A percentile compares a stretch with the other conserved stretches of the same genome.
Evolutionary conservation across 2,113 vertebrate species (phyloP).

Genomic region (Hippocampus barbouri): DNA sequence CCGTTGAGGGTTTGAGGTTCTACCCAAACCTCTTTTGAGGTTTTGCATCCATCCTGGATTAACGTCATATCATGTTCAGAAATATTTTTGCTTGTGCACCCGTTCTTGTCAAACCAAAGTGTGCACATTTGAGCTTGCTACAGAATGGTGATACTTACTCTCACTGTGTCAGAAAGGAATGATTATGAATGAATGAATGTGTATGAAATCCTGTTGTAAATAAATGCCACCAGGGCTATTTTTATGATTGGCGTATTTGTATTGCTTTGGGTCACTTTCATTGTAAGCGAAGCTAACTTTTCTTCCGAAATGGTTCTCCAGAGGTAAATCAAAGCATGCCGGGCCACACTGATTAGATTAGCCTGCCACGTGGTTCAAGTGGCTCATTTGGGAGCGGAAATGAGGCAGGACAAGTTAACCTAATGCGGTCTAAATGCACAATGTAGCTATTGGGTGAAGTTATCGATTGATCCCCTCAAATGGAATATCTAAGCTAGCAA

Average conservation of each 20-base stretch:
- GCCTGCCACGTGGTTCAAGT: constrained; percentile 31
- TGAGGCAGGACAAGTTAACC: constrained; percentile 4
- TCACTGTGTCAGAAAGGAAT: neutral
- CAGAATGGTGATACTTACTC: neutral
- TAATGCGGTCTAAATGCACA: constrained; percentile 5
- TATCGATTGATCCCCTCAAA: neutral
- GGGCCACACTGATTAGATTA: constrained; percentile 54
- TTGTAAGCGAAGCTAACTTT: constrained; percentile 33
- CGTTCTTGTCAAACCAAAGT: neutral
- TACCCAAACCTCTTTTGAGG: constrained; percentile 92
- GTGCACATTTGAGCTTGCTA: neutral
- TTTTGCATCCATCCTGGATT: constrained; percentile 12
- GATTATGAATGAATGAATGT: neutral
- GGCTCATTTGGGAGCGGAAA: constrained; percentile 18
- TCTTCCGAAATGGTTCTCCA: constrained; percentile 32
- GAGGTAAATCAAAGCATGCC: constrained; percentile 28
- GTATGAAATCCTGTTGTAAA: neutral
- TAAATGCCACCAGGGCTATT: neutral
- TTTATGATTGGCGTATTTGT: neutral
- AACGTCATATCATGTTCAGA: neutral
- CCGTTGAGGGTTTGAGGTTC: constrained; percentile 95
- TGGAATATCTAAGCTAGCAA: neutral
- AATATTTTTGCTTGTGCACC: neutral
- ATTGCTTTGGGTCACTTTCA: constrained; percentile 14
- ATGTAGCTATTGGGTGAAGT: constrained; percentile 5